Conservation (phyloP, 2,797 vertebrate species). For the Dallia pectoralis region DNA sequence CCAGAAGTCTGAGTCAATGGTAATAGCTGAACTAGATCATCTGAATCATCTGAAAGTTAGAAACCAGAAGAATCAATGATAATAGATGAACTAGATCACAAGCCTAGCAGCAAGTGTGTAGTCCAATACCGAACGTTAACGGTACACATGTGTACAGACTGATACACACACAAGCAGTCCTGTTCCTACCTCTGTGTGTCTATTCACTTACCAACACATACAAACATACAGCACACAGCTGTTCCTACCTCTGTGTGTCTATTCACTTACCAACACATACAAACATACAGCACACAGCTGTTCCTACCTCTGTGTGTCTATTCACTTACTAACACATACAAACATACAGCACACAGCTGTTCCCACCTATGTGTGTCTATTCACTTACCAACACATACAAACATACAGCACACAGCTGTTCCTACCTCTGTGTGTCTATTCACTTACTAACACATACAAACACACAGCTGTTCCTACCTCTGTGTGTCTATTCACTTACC, state of each 20-base stretch:
- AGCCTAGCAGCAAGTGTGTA: not conserved
- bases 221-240: not conserved
- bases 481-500: slow-evolving; percentile 75
- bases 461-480: slow-evolving; percentile 74
- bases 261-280: not conserved
- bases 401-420: not conserved
- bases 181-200: too few species aligned
- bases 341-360: not conserved
- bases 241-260: slow-evolving; percentile 91
- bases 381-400: not conserved
- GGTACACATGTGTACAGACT: too few species aligned
- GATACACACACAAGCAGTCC: too few species aligned
- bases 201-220: not conserved
- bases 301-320: slow-evolving; percentile 91
- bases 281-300: not conserved
- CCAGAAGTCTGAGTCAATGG: not conserved
- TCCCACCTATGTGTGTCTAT: slow-evolving; percentile 91
- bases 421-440: slow-evolving; percentile 91
- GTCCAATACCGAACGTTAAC: not conserved
- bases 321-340: not conserved
- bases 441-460: not conserved
- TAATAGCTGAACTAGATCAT: slow-evolving; percentile 44
- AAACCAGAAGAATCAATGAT: too few species aligned
- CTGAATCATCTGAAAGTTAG: slow-evolving; percentile 98
- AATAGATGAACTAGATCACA: too few species aligned